Conservation (phyloP, 2,113 vertebrate genomes). For the Aix galericulata region DNA sequence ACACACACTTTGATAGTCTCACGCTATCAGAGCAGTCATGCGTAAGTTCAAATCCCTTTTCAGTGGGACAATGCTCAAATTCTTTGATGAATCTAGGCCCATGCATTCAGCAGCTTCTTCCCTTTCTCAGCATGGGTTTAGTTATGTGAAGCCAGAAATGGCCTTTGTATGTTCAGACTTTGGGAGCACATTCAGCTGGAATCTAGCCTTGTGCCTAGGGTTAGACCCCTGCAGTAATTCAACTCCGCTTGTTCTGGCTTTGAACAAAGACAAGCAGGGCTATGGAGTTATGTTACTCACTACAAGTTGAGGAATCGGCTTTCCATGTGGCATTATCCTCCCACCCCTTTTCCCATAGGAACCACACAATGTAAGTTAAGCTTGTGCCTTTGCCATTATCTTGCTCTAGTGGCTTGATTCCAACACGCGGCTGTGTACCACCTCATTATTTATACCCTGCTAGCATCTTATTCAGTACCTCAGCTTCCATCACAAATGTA, state of each 20-base stretch:
- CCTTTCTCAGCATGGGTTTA: slow-evolving; percentile 45
- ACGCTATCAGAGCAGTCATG: slow-evolving; percentile 42
- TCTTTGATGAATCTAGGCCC: slow-evolving; percentile 33
- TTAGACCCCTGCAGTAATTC: slow-evolving; percentile 48
- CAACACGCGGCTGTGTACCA: not conserved
- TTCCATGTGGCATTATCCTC: slow-evolving; percentile 30
- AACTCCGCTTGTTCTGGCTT: not conserved
- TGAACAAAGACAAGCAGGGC: slow-evolving; percentile 29
- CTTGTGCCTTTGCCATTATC: slow-evolving; percentile 35
- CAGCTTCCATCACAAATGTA: slow-evolving; percentile 24
- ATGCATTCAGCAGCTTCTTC: slow-evolving; percentile 41
- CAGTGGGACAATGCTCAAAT: slow-evolving; percentile 48
- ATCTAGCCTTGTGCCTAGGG: slow-evolving; percentile 8
- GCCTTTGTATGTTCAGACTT: slow-evolving; percentile 24
- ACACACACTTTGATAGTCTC: not conserved
- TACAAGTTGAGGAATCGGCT: slow-evolving; percentile 34
- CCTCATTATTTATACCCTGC: slow-evolving; percentile 58
- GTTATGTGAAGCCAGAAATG: slow-evolving; percentile 34
- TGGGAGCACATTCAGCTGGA: slow-evolving; percentile 24
- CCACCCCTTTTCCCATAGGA: slow-evolving; percentile 29
- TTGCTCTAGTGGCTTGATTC: slow-evolving; percentile 38
- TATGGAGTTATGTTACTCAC: slow-evolving; percentile 17
- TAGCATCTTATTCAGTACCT: slow-evolving; percentile 33
- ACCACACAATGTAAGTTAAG: slow-evolving; percentile 6
- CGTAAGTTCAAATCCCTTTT: slow-evolving; percentile 48